A percentile compares a stretch with the other conserved stretches of the same genome.
These are phyloP conservation scores for Leucophenga maculata DNA, from an alignment of 2,888 invertebrate genomes.

Conservation along the genomic window DNA sequence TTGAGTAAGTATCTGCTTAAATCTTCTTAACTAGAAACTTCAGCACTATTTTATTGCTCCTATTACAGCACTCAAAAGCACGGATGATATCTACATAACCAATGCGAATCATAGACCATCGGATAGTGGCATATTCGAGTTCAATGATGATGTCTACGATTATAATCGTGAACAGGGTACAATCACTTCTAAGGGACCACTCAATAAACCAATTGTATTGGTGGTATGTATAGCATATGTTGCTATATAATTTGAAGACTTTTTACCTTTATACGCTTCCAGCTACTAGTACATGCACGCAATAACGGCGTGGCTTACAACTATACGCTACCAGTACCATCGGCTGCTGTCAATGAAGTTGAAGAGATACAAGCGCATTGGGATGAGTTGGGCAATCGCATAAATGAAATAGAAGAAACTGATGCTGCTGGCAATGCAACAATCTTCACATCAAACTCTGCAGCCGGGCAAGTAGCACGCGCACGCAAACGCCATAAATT, in stretches of 20 bases:
- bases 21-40: not conserved
- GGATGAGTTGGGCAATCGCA: slow-evolving; percentile 62
- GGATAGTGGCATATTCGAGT: slow-evolving; percentile 80
- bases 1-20: slow-evolving; percentile 78
- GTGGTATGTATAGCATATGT: slow-evolving; percentile 61
- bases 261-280: slow-evolving; percentile 33
- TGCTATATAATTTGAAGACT: not conserved
- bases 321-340: slow-evolving; percentile 81
- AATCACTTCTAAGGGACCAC: slow-evolving; percentile 60
- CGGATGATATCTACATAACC: slow-evolving; percentile 84
- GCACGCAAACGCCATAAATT: slow-evolving; percentile 74
- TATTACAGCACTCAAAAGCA: slow-evolving; percentile 80
- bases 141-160: slow-evolving; percentile 83
- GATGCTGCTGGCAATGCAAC: slow-evolving; percentile 25
- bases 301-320: slow-evolving; percentile 91
- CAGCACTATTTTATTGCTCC: slow-evolving; percentile 37
- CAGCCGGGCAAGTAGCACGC: slow-evolving; percentile 39
- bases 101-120: slow-evolving; percentile 87
- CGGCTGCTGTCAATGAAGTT: slow-evolving; percentile 66
- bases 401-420: slow-evolving; percentile 62
- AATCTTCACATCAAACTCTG: slow-evolving; percentile 37
- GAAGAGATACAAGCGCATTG: slow-evolving; percentile 67
- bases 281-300: slow-evolving; percentile 85
- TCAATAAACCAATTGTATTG: slow-evolving; percentile 54
- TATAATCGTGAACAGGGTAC: slow-evolving; percentile 77